Base-by-base conservation (phyloP, 2,797 vertebrate species). In the Lates japonicus region DNA sequence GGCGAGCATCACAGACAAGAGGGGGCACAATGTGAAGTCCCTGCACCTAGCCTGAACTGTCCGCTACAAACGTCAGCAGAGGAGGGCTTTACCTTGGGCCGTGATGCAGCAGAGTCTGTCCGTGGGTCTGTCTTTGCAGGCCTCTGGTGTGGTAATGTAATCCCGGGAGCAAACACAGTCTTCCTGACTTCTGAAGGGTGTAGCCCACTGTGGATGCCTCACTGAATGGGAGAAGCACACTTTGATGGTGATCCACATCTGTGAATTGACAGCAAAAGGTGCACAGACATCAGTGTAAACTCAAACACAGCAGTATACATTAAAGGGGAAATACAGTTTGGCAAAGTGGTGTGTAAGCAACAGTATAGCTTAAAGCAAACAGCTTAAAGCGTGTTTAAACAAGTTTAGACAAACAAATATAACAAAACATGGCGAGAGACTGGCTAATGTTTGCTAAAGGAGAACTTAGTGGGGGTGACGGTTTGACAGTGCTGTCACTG, bases 71-170 rank as follows among this genome's bases (percentile, higher is more conserved):
- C 65, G 60, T 31, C 74, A 78, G 63, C 39, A 70, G 74, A 64
- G 67, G 74, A 75, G 66, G 66, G 64, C 70, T 80, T 80, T 87
- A 89, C 85, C 87, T 92, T 78, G 66, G 84, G 77, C 82, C 88
- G 82, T 46, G 84, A 46, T 51, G 55, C 64, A 19, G 83, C 16
- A 13, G 49, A 62, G 76, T 68, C 70, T 55, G 66, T 64, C 76
- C 59, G 80, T 16, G 49, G 73, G 63, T 72, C 74, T 73, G 71
- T 66, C 74, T 65, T 29, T 66, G 65, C 46, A 35, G 82, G 72
- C 60, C 72, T 90, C 82, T 90, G 85, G 85, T 90, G 91, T 90
- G 90, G 83, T 84, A 82, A 91, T 89, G 88, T 89, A 84, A 94
- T 91, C 87, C 89, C 77, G 44, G 88, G 68, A 86, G 87, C 85